Percentiles rank a stretch among this genome's conserved stretches.
phyloP scores from a whole-genome alignment of 2,797 vertebrate species.

The Catharus ustulatus region DNA sequence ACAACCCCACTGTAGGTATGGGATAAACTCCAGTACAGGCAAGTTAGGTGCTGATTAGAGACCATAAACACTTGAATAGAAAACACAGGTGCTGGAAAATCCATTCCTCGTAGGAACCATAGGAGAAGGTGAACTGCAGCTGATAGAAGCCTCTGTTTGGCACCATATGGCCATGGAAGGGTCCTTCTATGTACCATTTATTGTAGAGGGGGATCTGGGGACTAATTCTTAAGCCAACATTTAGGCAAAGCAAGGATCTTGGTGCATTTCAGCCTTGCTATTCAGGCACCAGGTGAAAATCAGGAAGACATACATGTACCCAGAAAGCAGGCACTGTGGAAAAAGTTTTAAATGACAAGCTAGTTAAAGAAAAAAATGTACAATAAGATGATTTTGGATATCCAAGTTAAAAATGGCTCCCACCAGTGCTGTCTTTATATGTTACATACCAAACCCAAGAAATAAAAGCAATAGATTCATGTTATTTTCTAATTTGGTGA shows the following conservation, averaged over 20 bases:
- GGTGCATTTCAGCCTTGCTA: neutral
- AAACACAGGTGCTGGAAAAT: neutral
- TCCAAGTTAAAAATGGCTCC: neutral
- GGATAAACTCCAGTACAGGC: neutral
- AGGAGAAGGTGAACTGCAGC: neutral
- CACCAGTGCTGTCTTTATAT: neutral
- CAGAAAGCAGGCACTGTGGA: neutral
- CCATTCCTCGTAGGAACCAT: neutral
- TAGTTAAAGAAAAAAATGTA: neutral
- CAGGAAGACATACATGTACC: neutral
- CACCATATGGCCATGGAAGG: neutral
- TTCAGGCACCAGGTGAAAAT: neutral
- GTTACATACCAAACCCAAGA: neutral
- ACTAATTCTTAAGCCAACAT: neutral
- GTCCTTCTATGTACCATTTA: accelerated
- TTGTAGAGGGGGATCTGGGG: neutral
- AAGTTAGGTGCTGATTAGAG: conserved; percentile 53
- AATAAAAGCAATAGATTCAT: neutral
- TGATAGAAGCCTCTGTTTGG: neutral
- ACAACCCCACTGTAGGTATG: neutral
- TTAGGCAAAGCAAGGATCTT: neutral
- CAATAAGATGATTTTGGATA: neutral
- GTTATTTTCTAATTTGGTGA: neutral
- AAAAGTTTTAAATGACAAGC: neutral
- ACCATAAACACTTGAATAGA: conserved; percentile 48